Percentiles rank a stretch among this genome's conserved stretches.
These are phyloP conservation scores for Epirrhoe alternata DNA, from an alignment of 2,888 invertebrate genomes.

Conservation along the genomic window DNA sequence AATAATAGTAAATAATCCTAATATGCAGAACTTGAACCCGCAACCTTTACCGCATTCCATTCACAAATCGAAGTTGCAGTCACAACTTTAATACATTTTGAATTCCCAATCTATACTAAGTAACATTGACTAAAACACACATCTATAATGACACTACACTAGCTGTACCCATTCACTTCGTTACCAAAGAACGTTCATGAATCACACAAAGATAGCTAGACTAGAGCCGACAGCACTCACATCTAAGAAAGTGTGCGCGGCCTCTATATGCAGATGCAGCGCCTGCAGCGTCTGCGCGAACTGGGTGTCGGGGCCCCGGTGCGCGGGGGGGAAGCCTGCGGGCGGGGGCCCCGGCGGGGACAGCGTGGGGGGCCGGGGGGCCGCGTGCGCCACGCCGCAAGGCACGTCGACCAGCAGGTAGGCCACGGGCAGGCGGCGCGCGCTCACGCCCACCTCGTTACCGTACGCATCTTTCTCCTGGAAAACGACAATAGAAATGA, in stretches of 20 bases:
- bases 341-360: constrained; percentile 39
- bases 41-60: too few species aligned
- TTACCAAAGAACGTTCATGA: background rate
- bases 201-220: too few species aligned
- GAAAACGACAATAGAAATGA: too few species aligned
- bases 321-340: constrained; percentile 68
- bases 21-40: too few species aligned
- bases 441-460: constrained; percentile 97
- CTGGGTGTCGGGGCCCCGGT: constrained; percentile 63
- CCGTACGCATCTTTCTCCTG: constrained; percentile 99
- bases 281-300: constrained; percentile 68
- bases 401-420: constrained; percentile 99
- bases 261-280: constrained; percentile 65
- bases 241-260: constrained; percentile 85
- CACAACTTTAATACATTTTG: too few species aligned
- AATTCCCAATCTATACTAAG: too few species aligned
- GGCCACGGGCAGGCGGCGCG: constrained; percentile 98
- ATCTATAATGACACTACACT: too few species aligned
- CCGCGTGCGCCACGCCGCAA: constrained; percentile 88
- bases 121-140: too few species aligned
- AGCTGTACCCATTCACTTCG: too few species aligned
- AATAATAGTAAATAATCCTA: too few species aligned
- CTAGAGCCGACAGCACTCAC: too few species aligned
- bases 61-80: too few species aligned
- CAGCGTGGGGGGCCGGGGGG: constrained; percentile 47